Conservation (phyloP, 2,888 invertebrate species). For the Cephus nigrinus region DNA sequence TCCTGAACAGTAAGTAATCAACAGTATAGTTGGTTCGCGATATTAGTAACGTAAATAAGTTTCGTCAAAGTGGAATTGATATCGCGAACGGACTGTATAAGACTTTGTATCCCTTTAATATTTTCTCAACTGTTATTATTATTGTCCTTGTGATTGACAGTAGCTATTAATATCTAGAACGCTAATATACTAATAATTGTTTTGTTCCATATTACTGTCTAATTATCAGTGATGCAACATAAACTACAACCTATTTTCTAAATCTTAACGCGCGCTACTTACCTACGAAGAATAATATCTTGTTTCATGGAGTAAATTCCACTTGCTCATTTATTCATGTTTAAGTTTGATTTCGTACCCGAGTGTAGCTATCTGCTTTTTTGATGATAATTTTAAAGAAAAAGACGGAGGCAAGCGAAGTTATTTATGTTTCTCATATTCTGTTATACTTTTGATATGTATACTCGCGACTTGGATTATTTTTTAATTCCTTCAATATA, state of each 20-base stretch:
- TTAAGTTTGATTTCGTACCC: not conserved
- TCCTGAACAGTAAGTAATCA: slow-evolving; percentile 67
- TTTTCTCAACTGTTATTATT: not conserved
- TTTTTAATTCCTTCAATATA: not conserved
- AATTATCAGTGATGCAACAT: no score
- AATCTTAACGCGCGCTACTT: not conserved
- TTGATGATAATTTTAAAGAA: not conserved
- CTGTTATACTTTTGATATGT: not conserved
- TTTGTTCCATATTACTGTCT: no score
- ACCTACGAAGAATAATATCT: not conserved
- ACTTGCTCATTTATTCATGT: not conserved
- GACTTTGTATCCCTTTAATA: not conserved
- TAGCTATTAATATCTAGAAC: no score
- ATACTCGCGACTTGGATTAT: not conserved
- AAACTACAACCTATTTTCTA: no score
- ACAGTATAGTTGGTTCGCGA: not conserved
- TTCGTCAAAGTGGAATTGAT: not conserved
- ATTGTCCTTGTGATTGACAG: no score
- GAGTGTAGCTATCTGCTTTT: not conserved
- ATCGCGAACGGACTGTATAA: not conserved
- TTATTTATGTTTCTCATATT: not conserved
- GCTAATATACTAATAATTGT: no score
- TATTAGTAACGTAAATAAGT: not conserved
- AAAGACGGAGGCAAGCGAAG: slow-evolving; percentile 15
- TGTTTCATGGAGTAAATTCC: not conserved